Evolutionary conservation across 2,888 invertebrate genomes (phyloP).

Genomic region (Plemyria rubiginata): DNA sequence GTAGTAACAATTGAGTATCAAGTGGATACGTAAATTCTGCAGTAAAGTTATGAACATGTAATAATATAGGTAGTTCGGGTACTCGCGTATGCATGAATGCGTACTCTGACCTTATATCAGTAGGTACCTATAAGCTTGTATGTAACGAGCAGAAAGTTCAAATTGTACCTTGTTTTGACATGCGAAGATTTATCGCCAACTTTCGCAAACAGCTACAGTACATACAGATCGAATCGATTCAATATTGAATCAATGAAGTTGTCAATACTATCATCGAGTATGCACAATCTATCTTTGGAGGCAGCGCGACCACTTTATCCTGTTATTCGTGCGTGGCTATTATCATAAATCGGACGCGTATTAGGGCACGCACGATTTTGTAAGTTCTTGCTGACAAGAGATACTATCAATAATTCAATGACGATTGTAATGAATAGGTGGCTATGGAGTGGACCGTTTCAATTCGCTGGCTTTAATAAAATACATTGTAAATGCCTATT

Average conservation of each 20-base stretch:
- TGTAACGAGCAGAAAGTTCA: slow-evolving; percentile 27
- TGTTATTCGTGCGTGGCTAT: slow-evolving; percentile 43
- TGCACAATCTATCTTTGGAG: slow-evolving; percentile 36
- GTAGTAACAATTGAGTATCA: slow-evolving; percentile 6
- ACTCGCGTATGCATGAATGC: slow-evolving; percentile 10
- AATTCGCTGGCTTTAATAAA: slow-evolving; percentile 43
- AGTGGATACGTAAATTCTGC: background rate
- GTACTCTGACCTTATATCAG: slow-evolving; percentile 21
- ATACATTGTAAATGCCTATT: slow-evolving; percentile 40
- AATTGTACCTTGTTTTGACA: slow-evolving; percentile 38
- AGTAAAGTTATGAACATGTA: slow-evolving; percentile 7
- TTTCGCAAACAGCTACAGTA: slow-evolving; percentile 39
- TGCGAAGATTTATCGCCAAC: slow-evolving; percentile 42
- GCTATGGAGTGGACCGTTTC: slow-evolving; percentile 53
- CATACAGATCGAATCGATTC: slow-evolving; percentile 38
- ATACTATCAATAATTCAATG: slow-evolving; percentile 55
- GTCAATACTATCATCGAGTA: slow-evolving; percentile 38
- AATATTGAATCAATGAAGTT: slow-evolving; percentile 45
- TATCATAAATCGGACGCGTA: slow-evolving; percentile 44
- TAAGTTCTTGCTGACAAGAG: slow-evolving; percentile 54
- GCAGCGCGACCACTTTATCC: slow-evolving; percentile 38
- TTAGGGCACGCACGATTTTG: slow-evolving; percentile 46
- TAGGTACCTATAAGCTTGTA: slow-evolving; percentile 6
- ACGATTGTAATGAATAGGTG: slow-evolving; percentile 59
- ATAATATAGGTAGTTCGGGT: slow-evolving; percentile 3